These are phyloP conservation scores for Brachystomella parvula DNA, from an alignment of 1,140 invertebrate genomes.

Conservation along the genomic window DNA sequence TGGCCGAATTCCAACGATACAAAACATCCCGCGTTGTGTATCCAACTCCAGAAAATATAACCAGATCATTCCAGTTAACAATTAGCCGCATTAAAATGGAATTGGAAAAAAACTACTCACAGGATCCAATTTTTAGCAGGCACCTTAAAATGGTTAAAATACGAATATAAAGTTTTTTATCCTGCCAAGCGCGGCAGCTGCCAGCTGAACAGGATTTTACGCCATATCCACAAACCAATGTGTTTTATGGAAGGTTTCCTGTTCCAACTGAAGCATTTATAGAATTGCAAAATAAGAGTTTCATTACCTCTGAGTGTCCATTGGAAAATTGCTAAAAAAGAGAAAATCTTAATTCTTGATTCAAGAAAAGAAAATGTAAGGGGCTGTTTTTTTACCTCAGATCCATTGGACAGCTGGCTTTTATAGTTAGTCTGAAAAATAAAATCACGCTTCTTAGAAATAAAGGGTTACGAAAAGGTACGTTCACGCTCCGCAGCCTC, in stretches of 20 bases:
- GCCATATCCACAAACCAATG: too few species aligned
- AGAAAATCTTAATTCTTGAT: neutral
- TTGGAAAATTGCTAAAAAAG: conserved; percentile 56
- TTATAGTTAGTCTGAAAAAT: conserved; percentile 70
- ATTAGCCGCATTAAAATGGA: neutral
- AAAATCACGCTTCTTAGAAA: neutral
- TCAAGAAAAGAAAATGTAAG: neutral
- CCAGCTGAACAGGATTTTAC: too few species aligned
- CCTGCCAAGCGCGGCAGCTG: neutral
- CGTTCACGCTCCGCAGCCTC: too few species aligned
- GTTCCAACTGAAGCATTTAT: too few species aligned
- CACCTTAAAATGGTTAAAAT: conserved; percentile 49
- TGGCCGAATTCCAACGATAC: conserved; percentile 69
- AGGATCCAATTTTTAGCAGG: conserved; percentile 76
- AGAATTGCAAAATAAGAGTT: neutral
- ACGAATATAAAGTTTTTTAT: neutral
- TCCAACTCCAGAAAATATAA: conserved; percentile 55
- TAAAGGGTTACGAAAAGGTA: neutral
- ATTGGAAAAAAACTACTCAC: conserved; percentile 52
- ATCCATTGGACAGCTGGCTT: conserved; percentile 87
- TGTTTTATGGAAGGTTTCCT: too few species aligned
- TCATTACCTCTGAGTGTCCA: conserved; percentile 58
- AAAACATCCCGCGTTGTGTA: conserved; percentile 72
- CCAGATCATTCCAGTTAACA: neutral
- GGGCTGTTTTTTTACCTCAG: conserved; percentile 56